Percentiles rank a stretch among this genome's conserved stretches.
Conservation (phyloP, 2,797 vertebrate genomes). For the Scomberomorus guttatus region DNA sequence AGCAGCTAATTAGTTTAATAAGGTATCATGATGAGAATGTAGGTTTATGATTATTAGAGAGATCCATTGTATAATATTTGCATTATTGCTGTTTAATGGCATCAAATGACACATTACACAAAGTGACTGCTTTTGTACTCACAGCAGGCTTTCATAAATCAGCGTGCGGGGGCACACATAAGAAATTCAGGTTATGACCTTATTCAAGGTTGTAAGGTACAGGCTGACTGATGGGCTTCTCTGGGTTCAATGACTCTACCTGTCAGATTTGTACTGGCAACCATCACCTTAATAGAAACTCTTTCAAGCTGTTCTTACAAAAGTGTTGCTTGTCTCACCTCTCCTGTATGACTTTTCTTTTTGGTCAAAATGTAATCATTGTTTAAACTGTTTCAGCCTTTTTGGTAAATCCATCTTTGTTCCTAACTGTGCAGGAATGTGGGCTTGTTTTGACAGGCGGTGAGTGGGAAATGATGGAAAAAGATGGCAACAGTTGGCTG, state of each 20-base stretch:
- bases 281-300: conserved; percentile 53
- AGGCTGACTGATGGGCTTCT: conserved; percentile 75
- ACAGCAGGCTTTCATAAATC: conserved; percentile 74
- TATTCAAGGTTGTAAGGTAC: conserved; percentile 71
- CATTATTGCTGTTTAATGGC: conserved; percentile 73
- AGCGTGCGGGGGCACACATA: conserved; percentile 49
- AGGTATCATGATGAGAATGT: conserved; percentile 47
- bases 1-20: conserved; percentile 60
- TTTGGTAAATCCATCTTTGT: conserved; percentile 31
- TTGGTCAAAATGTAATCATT: conserved; percentile 37
- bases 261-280: conserved; percentile 61
- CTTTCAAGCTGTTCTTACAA: conserved; percentile 4
- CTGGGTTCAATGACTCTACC: conserved; percentile 51
- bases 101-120: conserved; percentile 65
- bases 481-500: conserved; percentile 57
- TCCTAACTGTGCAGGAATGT: conserved; percentile 27
- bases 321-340: neutral
- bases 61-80: conserved; percentile 74
- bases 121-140: conserved; percentile 64
- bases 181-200: conserved; percentile 76
- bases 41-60: conserved; percentile 53
- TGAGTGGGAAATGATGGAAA: conserved; percentile 68
- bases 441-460: conserved; percentile 64
- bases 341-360: conserved; percentile 7
- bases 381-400: conserved; percentile 17